Evolutionary conservation across 2,113 vertebrate genomes (phyloP).

Genomic region (Lutjanus erythropterus): DNA sequence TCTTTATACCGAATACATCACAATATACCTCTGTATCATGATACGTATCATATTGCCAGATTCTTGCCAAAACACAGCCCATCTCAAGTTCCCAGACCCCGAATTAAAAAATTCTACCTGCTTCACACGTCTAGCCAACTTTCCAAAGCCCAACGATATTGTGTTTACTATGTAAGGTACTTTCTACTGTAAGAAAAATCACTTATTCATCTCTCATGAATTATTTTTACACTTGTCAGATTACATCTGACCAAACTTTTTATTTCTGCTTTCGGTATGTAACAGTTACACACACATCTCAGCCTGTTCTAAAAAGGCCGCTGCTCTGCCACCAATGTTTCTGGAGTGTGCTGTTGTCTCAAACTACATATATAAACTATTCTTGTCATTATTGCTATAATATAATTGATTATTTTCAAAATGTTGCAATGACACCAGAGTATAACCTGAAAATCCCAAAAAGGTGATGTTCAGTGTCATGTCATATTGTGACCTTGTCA

Average conservation of each 20-base stretch:
- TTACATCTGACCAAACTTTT: neutral
- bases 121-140: no score
- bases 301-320: neutral
- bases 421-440: no score
- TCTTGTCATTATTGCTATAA: neutral
- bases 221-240: no score
- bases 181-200: no score
- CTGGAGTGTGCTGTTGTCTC: neutral
- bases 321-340: neutral
- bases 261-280: neutral
- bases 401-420: neutral
- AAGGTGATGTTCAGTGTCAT: neutral
- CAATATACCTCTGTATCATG: no score
- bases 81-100: no score
- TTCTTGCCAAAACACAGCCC: no score
- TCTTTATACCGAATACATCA: no score
- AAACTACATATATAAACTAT: neutral
- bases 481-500: neutral
- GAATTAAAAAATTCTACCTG: no score
- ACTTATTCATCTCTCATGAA: no score
- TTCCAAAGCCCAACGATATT: neutral
- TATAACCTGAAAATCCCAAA: slow-evolving; percentile 7
- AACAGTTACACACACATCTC: neutral
- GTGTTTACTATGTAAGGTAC: no score
- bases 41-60: no score